phyloP scores from a whole-genome alignment of 2,888 invertebrate species.

The Drosophila monieri region DNA sequence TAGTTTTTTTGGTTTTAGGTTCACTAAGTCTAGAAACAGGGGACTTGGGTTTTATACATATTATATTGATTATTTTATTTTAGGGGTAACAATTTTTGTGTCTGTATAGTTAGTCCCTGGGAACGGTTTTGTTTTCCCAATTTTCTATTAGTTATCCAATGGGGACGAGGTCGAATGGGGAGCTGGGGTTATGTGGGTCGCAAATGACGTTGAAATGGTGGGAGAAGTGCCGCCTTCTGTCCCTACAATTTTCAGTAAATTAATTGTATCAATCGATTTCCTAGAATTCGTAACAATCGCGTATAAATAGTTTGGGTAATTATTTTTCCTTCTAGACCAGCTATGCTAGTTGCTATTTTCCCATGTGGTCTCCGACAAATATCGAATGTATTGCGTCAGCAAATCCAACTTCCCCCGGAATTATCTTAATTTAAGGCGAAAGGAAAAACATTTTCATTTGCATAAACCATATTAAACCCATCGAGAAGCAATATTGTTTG shows the following conservation, averaged over 20 bases:
- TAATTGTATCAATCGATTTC: constrained; percentile 25
- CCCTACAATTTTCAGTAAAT: neutral
- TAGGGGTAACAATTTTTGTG: constrained; percentile 1
- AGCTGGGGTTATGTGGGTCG: neutral
- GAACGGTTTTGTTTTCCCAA: constrained; percentile 8
- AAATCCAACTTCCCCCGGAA: neutral
- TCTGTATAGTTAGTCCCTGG: neutral
- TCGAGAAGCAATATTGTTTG: constrained; percentile 37
- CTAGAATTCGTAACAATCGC: constrained; percentile 11
- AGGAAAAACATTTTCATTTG: constrained; percentile 50
- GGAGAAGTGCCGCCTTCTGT: too few species aligned
- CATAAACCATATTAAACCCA: constrained; percentile 55
- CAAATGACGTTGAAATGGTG: constrained; percentile 9
- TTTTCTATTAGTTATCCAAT: constrained; percentile 12
- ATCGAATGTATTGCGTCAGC: constrained; percentile 13
- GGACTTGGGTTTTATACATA: constrained; percentile 14
- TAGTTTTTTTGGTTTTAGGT: neutral
- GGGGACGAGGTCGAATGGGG: constrained; percentile 4
- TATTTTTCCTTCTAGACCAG: neutral
- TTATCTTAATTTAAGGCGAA: constrained; percentile 32
- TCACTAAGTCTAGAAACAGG: constrained; percentile 22
- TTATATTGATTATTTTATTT: constrained; percentile 22
- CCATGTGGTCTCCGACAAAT: neutral
- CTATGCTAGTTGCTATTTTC: neutral
- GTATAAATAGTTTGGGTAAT: constrained; percentile 13